phyloP scores from a whole-genome alignment of 2,888 invertebrate species.

The Hedya salicella region DNA sequence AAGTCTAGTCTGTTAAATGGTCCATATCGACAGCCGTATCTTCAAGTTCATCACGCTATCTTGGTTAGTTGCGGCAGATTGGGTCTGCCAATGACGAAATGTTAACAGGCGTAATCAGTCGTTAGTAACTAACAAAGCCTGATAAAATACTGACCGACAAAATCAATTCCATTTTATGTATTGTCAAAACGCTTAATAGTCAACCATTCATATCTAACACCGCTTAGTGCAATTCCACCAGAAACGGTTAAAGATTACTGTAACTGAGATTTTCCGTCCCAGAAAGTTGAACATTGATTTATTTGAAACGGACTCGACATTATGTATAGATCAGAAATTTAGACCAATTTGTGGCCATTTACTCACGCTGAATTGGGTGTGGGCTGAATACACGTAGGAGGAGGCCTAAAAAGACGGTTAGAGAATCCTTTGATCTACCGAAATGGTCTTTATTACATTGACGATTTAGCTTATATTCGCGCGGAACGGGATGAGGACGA shows the following conservation, averaged over 20 bases:
- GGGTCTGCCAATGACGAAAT: too few relatives aligned
- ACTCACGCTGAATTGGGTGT: constrained; percentile 76
- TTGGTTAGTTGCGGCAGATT: too few relatives aligned
- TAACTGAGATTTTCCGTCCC: background rate
- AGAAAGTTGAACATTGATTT: background rate
- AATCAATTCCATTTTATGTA: too few relatives aligned
- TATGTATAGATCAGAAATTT: constrained; percentile 53
- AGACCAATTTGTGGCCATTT: constrained; percentile 68
- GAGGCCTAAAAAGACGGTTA: constrained; percentile 79
- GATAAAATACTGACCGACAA: too few relatives aligned
- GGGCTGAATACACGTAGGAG: constrained; percentile 79
- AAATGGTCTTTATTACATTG: constrained; percentile 63
- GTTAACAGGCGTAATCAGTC: too few relatives aligned
- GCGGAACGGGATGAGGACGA: constrained; percentile 61
- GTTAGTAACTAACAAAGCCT: too few relatives aligned
- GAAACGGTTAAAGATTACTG: background rate
- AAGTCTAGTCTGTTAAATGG: too few relatives aligned
- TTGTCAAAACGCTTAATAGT: too few relatives aligned
- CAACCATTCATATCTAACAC: too few relatives aligned
- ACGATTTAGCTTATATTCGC: constrained; percentile 66
- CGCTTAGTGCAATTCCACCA: too few relatives aligned
- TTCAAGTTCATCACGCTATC: too few relatives aligned
- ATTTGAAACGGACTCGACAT: constrained; percentile 9
- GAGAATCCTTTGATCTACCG: constrained; percentile 56
- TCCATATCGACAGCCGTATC: too few relatives aligned